Conservation (phyloP, 2,113 vertebrate genomes). For the Gobio gobio region DNA sequence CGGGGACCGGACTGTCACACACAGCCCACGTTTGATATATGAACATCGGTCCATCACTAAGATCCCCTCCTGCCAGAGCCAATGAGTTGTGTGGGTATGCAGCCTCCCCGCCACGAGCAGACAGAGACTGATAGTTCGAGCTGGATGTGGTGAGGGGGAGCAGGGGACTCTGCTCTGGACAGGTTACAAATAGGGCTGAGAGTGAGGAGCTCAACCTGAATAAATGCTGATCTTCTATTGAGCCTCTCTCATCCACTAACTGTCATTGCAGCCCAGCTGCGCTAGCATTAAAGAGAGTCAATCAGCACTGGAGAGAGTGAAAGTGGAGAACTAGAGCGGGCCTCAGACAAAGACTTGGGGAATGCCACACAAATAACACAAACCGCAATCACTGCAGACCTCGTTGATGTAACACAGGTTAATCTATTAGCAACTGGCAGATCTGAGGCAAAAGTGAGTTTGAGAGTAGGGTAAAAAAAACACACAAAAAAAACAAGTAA, state of each 20-base stretch:
- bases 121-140: slow-evolving; percentile 78
- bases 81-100: slow-evolving; percentile 67
- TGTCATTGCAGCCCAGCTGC: slow-evolving; percentile 70
- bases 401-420: slow-evolving; percentile 56
- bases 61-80: slow-evolving; percentile 73
- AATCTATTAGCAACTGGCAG: slow-evolving; percentile 47
- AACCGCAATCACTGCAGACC: slow-evolving; percentile 34
- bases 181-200: slow-evolving; percentile 81
- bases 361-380: slow-evolving; percentile 50
- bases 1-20: slow-evolving; percentile 75
- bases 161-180: slow-evolving; percentile 76
- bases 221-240: slow-evolving; percentile 75
- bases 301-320: slow-evolving; percentile 3
- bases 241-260: slow-evolving; percentile 73
- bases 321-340: neutral
- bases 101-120: slow-evolving; percentile 69
- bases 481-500: slow-evolving; percentile 65
- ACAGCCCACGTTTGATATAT: slow-evolving; percentile 76
- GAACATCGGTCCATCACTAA: slow-evolving; percentile 77
- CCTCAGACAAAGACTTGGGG: slow-evolving; percentile 5
- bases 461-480: slow-evolving; percentile 52
- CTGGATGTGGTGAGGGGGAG: slow-evolving; percentile 71
- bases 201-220: slow-evolving; percentile 72
- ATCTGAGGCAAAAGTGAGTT: slow-evolving; percentile 73
- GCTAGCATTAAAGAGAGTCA: slow-evolving; percentile 28